A percentile compares a stretch with the other conserved stretches of the same genome.
Conservation (phyloP, 1,140 invertebrate genomes). For the Lineus longissimus region DNA sequence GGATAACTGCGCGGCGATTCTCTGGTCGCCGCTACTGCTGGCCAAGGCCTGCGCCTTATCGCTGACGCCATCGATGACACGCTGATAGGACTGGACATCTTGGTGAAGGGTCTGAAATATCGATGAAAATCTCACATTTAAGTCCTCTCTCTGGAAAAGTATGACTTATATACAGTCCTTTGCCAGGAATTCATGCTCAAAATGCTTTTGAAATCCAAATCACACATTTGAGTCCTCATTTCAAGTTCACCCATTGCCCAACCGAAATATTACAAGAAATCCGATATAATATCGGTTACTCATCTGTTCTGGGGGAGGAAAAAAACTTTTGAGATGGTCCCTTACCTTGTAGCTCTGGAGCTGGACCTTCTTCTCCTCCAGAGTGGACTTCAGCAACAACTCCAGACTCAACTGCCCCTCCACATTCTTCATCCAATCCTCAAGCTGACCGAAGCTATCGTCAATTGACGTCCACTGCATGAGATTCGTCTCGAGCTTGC, state of each 20-base stretch:
- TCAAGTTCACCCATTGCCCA: too few relatives aligned
- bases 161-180: neutral
- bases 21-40: conserved; percentile 56
- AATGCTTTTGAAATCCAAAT: too few relatives aligned
- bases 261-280: too few relatives aligned
- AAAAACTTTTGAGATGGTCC: too few relatives aligned
- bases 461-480: conserved; percentile 51
- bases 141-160: conserved; percentile 6
- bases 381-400: conserved; percentile 70
- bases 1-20: conserved; percentile 35
- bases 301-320: too few relatives aligned
- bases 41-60: conserved; percentile 74
- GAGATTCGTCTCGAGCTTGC: conserved; percentile 76
- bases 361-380: conserved; percentile 81
- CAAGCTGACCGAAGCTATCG: conserved; percentile 68
- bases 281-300: too few relatives aligned
- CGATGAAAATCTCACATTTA: too few relatives aligned
- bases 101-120: conserved; percentile 66
- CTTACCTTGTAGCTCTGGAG: conserved; percentile 65
- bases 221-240: too few relatives aligned
- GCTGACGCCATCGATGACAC: conserved; percentile 76
- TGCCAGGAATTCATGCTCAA: too few relatives aligned
- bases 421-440: conserved; percentile 73
- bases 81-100: conserved; percentile 81
- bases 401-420: conserved; percentile 73